Evolutionary conservation across 1,140 invertebrate genomes (phyloP), one percentile per base, ranked within the genome.

Genomic region (Eurosta solidaginis): DNA sequence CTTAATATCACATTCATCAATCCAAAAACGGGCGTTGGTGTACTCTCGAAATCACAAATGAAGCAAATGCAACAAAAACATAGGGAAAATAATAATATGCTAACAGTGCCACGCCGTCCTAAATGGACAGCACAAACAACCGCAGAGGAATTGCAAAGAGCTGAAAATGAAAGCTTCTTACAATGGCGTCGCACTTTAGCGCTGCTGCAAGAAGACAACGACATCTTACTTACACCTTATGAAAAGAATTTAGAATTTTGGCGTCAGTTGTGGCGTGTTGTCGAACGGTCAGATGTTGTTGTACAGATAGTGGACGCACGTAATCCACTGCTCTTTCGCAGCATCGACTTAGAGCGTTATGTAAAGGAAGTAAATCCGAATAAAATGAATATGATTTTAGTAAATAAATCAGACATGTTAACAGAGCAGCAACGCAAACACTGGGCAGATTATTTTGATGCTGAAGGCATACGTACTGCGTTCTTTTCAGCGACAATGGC

Each of bases 201-300:
- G 22, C 80, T 90, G 77, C 85, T 98, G 1, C 95, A 97, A 88
- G 94, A 97, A 86, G 91, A 97, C 68, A 92, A 92, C 10, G 93
- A 92, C 14, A 87, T 99, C 4, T 89, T 95, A 0, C 88, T 99
- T 76, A 99, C 98, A 3, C 98, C 98, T 0, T 99, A 98, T 89
- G 98, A 99, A 85, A 95, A 97, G 81, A 99, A 99, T 89, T 89
- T 99, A 20, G 97, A 99, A 87, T 96, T 99, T 80, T 99, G 98
- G 98, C 91, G 97, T 50, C 98, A 99, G 88, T 88, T 99, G 6
- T 99, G 98, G 98, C 91, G 98, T 82, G 98, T 99, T 1, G 91
- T 99, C 20, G 98, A 99, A 88, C 93, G 96, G 82, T 97, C 96
- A 85, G 96, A 99, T 90, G 91, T 99, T 52, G 89, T 99, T 36